Evolutionary conservation across 2,888 invertebrate genomes (phyloP).

Genomic region (Torymus texanus): DNA sequence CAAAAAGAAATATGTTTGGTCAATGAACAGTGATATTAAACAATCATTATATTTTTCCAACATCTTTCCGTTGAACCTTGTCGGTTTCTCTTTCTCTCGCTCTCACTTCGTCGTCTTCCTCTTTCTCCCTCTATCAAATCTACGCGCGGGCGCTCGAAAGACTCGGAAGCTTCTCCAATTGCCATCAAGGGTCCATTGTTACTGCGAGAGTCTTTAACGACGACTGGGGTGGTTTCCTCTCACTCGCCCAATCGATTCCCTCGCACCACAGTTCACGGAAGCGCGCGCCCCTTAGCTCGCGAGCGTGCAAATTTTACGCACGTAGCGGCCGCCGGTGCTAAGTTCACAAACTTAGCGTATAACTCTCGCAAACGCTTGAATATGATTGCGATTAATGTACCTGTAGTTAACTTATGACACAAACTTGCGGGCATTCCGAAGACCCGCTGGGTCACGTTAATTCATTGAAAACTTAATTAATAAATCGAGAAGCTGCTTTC

Average conservation of each 20-base stretch:
- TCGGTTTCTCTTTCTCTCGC: not conserved
- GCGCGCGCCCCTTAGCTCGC: slow-evolving; percentile 36
- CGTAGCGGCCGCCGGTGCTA: slow-evolving; percentile 50
- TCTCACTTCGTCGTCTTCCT: not conserved
- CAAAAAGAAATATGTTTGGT: too few species aligned
- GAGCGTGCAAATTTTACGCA: slow-evolving; percentile 53
- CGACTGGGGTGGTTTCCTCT: slow-evolving; percentile 23
- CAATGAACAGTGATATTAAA: too few species aligned
- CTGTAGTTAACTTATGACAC: slow-evolving; percentile 49
- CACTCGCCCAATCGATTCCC: slow-evolving; percentile 40
- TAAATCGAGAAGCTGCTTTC: not conserved
- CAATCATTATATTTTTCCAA: not conserved
- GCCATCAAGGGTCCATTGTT: slow-evolving; percentile 53
- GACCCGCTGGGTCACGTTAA: slow-evolving; percentile 18
- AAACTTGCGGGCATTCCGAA: slow-evolving; percentile 40
- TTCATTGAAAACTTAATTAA: slow-evolving; percentile 47
- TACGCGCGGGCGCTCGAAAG: slow-evolving; percentile 64
- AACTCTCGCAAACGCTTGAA: slow-evolving; percentile 52
- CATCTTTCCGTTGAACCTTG: too few species aligned
- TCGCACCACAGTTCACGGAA: slow-evolving; percentile 34
- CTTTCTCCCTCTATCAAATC: slow-evolving; percentile 17
- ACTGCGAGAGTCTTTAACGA: slow-evolving; percentile 50
- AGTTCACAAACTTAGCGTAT: slow-evolving; percentile 49
- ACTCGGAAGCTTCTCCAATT: slow-evolving; percentile 58
- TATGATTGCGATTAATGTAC: slow-evolving; percentile 55